Conservation (phyloP, 1,140 invertebrate genomes). For the Cephus cinctus region DNA sequence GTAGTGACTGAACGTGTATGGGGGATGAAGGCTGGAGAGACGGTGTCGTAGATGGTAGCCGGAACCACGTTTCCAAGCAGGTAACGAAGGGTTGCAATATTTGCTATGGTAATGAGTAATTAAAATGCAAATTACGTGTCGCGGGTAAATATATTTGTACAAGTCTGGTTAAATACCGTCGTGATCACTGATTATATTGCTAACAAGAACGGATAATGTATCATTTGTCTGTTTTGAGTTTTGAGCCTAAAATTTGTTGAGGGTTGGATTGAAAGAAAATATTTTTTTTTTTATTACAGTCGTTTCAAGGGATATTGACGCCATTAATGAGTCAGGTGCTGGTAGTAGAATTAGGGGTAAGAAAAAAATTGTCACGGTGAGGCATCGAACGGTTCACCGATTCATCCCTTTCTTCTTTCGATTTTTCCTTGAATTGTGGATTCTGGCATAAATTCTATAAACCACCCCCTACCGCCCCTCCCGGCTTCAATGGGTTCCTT, state of each 20-base stretch:
- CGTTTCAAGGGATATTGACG: neutral
- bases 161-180: conserved; percentile 29
- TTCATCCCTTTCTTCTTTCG: neutral
- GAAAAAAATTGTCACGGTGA: neutral
- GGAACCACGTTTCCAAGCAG: neutral
- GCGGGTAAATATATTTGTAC: conserved; percentile 32
- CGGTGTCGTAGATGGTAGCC: neutral
- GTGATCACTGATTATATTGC: conserved; percentile 12
- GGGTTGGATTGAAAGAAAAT: neutral
- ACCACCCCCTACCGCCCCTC: neutral
- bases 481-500: neutral
- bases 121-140: conserved; percentile 41
- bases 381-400: neutral
- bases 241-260: neutral
- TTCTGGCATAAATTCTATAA: neutral
- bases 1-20: too few relatives aligned
- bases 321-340: too few relatives aligned
- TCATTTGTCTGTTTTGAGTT: neutral
- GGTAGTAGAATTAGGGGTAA: neutral
- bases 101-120: conserved; percentile 36
- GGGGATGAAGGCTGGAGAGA: too few relatives aligned
- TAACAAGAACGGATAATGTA: neutral
- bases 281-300: neutral
- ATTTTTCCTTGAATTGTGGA: neutral
- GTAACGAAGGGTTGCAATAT: conserved; percentile 34